Conservation (phyloP, 2,888 invertebrate genomes). For the Lumbricus terrestris region DNA sequence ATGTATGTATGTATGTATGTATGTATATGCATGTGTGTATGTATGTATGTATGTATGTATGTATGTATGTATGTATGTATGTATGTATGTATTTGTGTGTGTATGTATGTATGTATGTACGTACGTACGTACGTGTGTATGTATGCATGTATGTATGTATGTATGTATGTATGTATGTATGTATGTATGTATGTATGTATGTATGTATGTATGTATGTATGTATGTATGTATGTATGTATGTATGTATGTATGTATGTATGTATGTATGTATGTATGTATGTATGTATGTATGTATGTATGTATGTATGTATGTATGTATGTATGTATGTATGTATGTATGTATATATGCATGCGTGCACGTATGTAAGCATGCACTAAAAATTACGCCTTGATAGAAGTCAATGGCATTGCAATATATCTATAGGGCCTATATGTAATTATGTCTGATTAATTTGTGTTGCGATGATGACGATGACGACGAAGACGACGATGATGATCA, state of each 20-base stretch:
- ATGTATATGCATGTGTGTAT: no score
- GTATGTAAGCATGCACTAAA: no score
- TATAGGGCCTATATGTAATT: no score
- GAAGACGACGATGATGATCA: no score
- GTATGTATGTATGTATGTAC: neutral
- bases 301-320: neutral
- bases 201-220: constrained; percentile 18
- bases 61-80: neutral
- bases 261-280: constrained; percentile 15
- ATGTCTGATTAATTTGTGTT: no score
- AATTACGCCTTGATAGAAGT: no score
- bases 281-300: constrained; percentile 14
- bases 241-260: constrained; percentile 16
- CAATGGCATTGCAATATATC: no score
- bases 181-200: neutral
- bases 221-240: constrained; percentile 20
- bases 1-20: no score
- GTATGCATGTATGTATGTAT: neutral
- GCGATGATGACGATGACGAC: no score
- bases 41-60: neutral
- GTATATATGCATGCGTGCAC: no score
- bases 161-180: no score
- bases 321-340: no score
- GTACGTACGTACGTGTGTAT: neutral
- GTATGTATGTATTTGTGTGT: neutral